Conservation (phyloP, 2,797 vertebrate genomes). For the Sparidentex hasta region DNA sequence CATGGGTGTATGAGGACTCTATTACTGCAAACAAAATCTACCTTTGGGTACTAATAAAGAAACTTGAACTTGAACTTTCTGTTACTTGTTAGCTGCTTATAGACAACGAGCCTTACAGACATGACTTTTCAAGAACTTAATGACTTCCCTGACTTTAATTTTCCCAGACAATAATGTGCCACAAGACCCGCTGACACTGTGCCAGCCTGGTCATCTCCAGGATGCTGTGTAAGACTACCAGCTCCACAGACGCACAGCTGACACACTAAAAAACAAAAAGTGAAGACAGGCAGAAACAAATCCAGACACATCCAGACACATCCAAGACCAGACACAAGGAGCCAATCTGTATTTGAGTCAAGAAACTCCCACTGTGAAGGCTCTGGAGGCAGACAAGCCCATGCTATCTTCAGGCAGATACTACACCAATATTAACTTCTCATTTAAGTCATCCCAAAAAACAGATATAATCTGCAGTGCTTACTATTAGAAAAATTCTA, state of each 20-base stretch:
- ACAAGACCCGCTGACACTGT: slow-evolving; percentile 44
- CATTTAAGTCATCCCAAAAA: slow-evolving; percentile 26
- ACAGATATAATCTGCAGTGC: slow-evolving; percentile 29
- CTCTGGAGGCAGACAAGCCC: slow-evolving; percentile 27
- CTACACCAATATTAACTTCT: slow-evolving; percentile 25
- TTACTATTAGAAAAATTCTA: slow-evolving; percentile 39
- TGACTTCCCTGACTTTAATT: slow-evolving; percentile 45
- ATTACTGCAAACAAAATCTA: too few species aligned
- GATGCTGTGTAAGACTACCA: slow-evolving; percentile 62
- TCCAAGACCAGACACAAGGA: slow-evolving; percentile 46
- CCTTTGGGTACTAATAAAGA: too few species aligned
- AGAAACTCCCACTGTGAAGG: slow-evolving; percentile 20
- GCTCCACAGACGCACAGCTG: slow-evolving; percentile 63
- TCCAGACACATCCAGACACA: slow-evolving; percentile 56
- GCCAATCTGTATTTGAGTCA: slow-evolving; percentile 49
- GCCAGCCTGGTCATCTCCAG: slow-evolving; percentile 46
- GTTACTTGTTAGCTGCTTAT: not conserved
- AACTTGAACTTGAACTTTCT: not conserved
- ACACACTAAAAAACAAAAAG: slow-evolving; percentile 66
- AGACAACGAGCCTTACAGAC: slow-evolving; percentile 12
- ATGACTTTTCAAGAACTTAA: slow-evolving; percentile 40
- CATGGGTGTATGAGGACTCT: too few species aligned
- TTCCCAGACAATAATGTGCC: slow-evolving; percentile 56
- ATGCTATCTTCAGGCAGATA: slow-evolving; percentile 30
- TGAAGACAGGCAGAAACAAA: slow-evolving; percentile 64